Evolutionary conservation across 2,113 vertebrate species (phyloP), one percentile per base, ranked within the genome.

Genomic region (Trinectes maculatus): DNA sequence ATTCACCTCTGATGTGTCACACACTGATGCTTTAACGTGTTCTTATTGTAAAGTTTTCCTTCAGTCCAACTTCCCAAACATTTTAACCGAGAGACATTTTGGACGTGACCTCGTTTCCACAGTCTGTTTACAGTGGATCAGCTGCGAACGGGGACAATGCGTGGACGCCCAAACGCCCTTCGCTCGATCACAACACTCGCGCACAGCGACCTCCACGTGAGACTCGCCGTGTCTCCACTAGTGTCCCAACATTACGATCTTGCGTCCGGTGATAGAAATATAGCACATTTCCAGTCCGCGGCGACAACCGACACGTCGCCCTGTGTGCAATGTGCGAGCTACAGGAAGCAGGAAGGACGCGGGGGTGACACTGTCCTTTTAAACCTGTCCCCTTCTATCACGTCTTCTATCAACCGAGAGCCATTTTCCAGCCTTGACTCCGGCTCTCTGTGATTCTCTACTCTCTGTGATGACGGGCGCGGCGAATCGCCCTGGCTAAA

Each of bases 291-390:
- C 1, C 16, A 2, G 6, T 3, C 9, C n/a, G 5, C 49, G 6
- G 49, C 31, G 28, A 52, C 49, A n/a, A 34, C 1, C 15, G 36
- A 58, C 52, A 43, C 26, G 52, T 53, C 49, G 73, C 24, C 56
- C 28, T 13, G 3, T 16, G 29, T 4, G 2, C 29, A 70, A 37
- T n/a, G 31, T 44, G 19, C 7, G 3, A 33, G 74, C 55, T 53
- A 11, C 74, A 60, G 29, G 66, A 86, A 85, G 26, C 81, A 80
- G 81, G 79, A 86, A 83, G 83, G 62, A 68, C 74, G 64, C 61
- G 15, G 58, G 43, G n/a, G 52, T n/a, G 79, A 63, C 76, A 53
- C 90, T 91, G 89, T 90, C 86, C 34, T 91, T 92, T 93, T 92
- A 91, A 91, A 91, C 34, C 36, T 82, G 86, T 89, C 88, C 84